phyloP scores from a whole-genome alignment of 2,113 vertebrate genomes.

The Hippopotamus amphibius region DNA sequence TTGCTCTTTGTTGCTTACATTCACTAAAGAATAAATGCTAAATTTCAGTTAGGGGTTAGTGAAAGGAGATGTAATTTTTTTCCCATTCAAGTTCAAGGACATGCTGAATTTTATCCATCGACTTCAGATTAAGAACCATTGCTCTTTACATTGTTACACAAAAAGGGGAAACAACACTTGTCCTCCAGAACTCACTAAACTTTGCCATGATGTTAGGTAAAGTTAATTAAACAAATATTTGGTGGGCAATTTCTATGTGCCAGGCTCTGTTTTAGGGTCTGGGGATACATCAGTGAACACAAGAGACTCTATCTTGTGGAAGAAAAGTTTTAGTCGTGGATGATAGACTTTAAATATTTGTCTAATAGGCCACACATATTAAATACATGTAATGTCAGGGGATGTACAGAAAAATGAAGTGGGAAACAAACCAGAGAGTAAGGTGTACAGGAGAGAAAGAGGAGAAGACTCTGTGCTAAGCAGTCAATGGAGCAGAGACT shows the following conservation, averaged over 20 bases:
- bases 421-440: neutral
- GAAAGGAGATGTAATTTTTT: neutral
- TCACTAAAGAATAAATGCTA: slow-evolving; percentile 1
- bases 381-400: neutral
- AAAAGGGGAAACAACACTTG: neutral
- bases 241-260: neutral
- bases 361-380: neutral
- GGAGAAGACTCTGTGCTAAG: neutral
- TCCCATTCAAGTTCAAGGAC: neutral
- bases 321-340: neutral
- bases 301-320: neutral
- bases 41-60: neutral
- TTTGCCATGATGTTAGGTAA: neutral
- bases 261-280: neutral
- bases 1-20: neutral
- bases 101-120: neutral
- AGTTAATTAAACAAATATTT: neutral
- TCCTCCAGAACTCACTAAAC: neutral
- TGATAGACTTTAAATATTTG: neutral
- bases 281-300: neutral
- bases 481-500: neutral
- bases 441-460: neutral
- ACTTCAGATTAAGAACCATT: neutral
- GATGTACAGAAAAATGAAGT: neutral
- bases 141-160: neutral